Conservation (phyloP, 2,888 invertebrate species). For the Operophtera brumata region DNA sequence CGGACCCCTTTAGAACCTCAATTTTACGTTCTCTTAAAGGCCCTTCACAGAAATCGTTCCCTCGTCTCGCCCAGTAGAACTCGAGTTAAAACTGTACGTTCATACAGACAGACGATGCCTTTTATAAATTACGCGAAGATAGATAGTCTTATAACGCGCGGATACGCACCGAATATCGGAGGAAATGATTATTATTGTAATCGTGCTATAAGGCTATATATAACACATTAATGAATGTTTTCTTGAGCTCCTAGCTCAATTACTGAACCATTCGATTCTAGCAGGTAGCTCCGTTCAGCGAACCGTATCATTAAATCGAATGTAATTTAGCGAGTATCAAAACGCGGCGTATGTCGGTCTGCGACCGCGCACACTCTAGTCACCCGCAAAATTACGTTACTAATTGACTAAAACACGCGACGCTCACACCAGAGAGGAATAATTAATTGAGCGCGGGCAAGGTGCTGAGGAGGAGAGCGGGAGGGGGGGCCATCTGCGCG, state of each 20-base stretch:
- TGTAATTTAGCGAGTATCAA: slow-evolving; percentile 51
- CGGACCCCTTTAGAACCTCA: too few relatives aligned
- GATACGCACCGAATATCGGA: slow-evolving; percentile 34
- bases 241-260: slow-evolving; percentile 32
- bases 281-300: slow-evolving; percentile 9
- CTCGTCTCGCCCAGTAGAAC: too few relatives aligned
- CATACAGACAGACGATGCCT: too few relatives aligned
- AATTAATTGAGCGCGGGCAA: slow-evolving; percentile 78
- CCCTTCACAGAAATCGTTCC: too few relatives aligned
- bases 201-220: slow-evolving; percentile 37
- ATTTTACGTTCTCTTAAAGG: too few relatives aligned
- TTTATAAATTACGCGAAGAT: too few relatives aligned
- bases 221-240: slow-evolving; percentile 43
- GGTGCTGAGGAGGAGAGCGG: slow-evolving; percentile 53
- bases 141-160: slow-evolving; percentile 39
- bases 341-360: slow-evolving; percentile 56
- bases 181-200: slow-evolving; percentile 40
- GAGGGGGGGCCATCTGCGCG: slow-evolving; percentile 72
- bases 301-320: slow-evolving; percentile 27
- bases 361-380: slow-evolving; percentile 76
- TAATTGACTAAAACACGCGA: slow-evolving; percentile 81
- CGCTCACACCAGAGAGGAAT: slow-evolving; percentile 79
- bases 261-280: slow-evolving; percentile 25
- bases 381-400: slow-evolving; percentile 81
- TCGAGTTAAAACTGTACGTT: too few relatives aligned